Evolutionary conservation across 1,140 invertebrate species (phyloP).

Genomic region (Copidosoma floridanum): DNA sequence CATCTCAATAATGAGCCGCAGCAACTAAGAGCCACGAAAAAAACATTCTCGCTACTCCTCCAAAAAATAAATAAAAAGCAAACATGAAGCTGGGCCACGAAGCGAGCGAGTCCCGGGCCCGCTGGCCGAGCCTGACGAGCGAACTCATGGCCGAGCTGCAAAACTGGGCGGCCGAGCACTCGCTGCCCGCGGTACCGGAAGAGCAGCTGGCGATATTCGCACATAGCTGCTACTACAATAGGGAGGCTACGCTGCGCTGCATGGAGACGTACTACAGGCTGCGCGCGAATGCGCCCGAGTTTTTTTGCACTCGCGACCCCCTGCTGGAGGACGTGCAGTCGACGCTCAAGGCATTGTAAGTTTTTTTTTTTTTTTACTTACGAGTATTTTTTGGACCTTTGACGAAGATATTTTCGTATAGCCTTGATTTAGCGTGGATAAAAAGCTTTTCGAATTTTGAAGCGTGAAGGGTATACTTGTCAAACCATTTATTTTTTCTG

Average conservation of each 20-base stretch:
- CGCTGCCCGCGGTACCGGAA: slow-evolving; percentile 33
- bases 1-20: too few relatives aligned
- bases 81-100: slow-evolving; percentile 44
- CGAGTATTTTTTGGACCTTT: too few relatives aligned
- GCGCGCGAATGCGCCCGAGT: slow-evolving; percentile 59
- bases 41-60: too few relatives aligned
- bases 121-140: slow-evolving; percentile 41
- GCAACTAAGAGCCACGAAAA: too few relatives aligned
- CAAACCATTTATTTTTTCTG: too few relatives aligned
- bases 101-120: slow-evolving; percentile 32
- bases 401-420: too few relatives aligned
- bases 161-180: slow-evolving; percentile 34
- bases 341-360: too few relatives aligned
- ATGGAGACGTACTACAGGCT: slow-evolving; percentile 62
- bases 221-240: slow-evolving; percentile 61
- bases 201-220: slow-evolving; percentile 60
- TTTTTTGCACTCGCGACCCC: slow-evolving; percentile 61
- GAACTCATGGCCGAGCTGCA: slow-evolving; percentile 36
- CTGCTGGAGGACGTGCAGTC: slow-evolving; percentile 38
- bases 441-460: neutral
- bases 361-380: too few relatives aligned
- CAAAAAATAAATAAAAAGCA: too few relatives aligned
- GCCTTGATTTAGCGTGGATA: too few relatives aligned
- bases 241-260: slow-evolving; percentile 59
- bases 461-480: too few relatives aligned